Conservation (phyloP, 2,888 invertebrate species). For the Gisinianus flammeolus region DNA sequence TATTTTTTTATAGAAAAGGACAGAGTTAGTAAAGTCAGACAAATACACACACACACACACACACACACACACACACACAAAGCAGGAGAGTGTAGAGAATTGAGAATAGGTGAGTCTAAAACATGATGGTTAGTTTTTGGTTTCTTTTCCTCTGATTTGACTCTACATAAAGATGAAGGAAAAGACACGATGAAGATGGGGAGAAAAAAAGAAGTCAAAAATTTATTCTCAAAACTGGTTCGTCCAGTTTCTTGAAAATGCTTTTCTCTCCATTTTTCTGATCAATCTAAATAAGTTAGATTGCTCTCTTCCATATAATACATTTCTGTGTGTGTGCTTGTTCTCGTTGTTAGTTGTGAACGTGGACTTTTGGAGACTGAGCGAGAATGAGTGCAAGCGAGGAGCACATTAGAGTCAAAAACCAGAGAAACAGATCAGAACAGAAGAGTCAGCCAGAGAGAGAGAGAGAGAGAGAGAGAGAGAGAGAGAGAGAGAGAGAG, state of each 20-base stretch:
- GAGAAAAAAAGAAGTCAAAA: conserved; percentile 50
- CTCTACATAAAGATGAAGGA: conserved; percentile 24
- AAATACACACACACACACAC: background rate
- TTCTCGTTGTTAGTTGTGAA: background rate
- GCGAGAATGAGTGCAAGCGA: conserved; percentile 11
- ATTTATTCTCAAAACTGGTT: conserved; percentile 59
- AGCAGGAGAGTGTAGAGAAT: background rate
- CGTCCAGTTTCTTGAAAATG: conserved; percentile 52
- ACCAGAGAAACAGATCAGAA: conserved; percentile 14
- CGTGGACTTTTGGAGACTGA: background rate
- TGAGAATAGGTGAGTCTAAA: background rate
- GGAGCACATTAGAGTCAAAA: conserved; percentile 18
- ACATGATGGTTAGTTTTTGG: conserved; percentile 17
- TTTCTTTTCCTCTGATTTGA: conserved; percentile 27
- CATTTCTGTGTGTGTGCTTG: background rate
- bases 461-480: conserved; percentile 6
- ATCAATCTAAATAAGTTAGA: conserved; percentile 54
- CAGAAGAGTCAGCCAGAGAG: conserved; percentile 13
- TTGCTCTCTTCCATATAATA: conserved; percentile 34
- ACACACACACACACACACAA: background rate
- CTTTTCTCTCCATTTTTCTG: conserved; percentile 56
- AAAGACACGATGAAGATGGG: conserved; percentile 31
- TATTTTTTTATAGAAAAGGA: conserved; percentile 15
- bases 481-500: conserved; percentile 11
- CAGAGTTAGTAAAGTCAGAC: background rate